These are phyloP conservation scores for Cygnus buccinator DNA, from an alignment of 2,113 vertebrate genomes.

Conservation along the genomic window DNA sequence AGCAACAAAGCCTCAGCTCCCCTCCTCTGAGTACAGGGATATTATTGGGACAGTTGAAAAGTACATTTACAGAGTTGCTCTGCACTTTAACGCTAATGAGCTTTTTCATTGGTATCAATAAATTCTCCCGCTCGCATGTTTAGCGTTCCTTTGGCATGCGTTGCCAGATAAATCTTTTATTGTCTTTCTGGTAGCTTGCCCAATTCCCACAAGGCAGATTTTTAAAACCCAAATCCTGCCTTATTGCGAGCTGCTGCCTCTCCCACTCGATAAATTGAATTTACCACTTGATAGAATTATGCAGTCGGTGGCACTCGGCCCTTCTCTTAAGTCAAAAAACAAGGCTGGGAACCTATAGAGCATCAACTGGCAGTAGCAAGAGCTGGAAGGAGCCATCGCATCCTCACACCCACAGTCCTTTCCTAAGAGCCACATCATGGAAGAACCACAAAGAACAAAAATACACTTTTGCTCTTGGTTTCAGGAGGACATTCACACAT, in stretches of 20 bases:
- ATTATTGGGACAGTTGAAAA: constrained; percentile 1
- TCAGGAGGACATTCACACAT: background rate
- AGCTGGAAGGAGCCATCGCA: background rate
- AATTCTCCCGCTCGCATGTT: constrained; percentile 17
- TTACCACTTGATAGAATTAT: constrained; percentile 23
- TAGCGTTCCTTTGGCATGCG: background rate
- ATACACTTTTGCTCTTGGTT: background rate
- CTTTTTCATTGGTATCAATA: constrained; percentile 21
- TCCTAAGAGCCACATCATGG: background rate
- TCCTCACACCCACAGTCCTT: background rate
- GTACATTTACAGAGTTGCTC: background rate
- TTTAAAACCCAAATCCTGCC: constrained; percentile 28
- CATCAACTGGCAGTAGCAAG: background rate
- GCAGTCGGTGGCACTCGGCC: background rate
- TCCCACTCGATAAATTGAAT: constrained; percentile 18
- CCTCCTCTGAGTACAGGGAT: background rate
- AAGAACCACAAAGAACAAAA: background rate
- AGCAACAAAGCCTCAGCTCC: background rate
- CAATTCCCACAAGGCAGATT: constrained; percentile 23
- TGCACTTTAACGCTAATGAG: background rate
- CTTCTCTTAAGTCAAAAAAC: background rate
- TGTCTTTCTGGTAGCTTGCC: constrained; percentile 56
- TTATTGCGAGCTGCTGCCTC: constrained; percentile 6
- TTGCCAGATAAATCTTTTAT: constrained; percentile 46
- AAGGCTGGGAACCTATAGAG: background rate